phyloP scores from a whole-genome alignment of 2,797 vertebrate genomes.

The Myripristis murdjan region DNA sequence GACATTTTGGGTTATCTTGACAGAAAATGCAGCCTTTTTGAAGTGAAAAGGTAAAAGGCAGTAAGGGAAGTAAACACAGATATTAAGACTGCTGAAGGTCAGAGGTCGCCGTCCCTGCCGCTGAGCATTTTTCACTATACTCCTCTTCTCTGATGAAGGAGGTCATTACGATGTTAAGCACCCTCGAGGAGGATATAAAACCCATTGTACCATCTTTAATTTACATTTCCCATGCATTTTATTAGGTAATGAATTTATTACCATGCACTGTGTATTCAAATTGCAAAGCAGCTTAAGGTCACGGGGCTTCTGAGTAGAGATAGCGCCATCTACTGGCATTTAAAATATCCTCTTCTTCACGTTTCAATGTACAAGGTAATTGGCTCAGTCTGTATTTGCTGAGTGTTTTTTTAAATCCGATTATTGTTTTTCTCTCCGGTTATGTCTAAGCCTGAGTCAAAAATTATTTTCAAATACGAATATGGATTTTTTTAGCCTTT shows the following conservation, averaged over 20 bases:
- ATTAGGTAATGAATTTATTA: conserved; percentile 62
- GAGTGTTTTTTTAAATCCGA: not conserved
- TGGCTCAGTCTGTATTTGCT: not conserved
- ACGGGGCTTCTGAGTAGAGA: conserved; percentile 26
- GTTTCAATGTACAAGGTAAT: conserved; percentile 5
- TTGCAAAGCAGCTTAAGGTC: conserved; percentile 42
- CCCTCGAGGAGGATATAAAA: conserved; percentile 56
- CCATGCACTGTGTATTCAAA: conserved; percentile 41
- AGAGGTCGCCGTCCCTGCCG: conserved; percentile 33
- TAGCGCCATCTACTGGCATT: conserved; percentile 46
- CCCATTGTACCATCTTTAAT: conserved; percentile 58
- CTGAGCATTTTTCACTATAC: conserved; percentile 24
- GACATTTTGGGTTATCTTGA: conserved; percentile 74
- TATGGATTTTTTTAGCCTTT: not conserved
- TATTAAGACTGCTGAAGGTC: conserved; percentile 55
- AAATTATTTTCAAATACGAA: not conserved
- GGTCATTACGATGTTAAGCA: conserved; percentile 61
- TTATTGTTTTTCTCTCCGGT: not conserved
- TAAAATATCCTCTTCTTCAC: not conserved
- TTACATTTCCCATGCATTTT: conserved; percentile 64
- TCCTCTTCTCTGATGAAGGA: conserved; percentile 44
- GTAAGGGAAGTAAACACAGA: conserved; percentile 48
- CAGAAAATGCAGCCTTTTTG: conserved; percentile 58
- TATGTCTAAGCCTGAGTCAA: not conserved
- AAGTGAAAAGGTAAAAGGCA: conserved; percentile 40